phyloP scores from a whole-genome alignment of 2,113 vertebrate genomes.

The Recurvirostra avosetta region DNA sequence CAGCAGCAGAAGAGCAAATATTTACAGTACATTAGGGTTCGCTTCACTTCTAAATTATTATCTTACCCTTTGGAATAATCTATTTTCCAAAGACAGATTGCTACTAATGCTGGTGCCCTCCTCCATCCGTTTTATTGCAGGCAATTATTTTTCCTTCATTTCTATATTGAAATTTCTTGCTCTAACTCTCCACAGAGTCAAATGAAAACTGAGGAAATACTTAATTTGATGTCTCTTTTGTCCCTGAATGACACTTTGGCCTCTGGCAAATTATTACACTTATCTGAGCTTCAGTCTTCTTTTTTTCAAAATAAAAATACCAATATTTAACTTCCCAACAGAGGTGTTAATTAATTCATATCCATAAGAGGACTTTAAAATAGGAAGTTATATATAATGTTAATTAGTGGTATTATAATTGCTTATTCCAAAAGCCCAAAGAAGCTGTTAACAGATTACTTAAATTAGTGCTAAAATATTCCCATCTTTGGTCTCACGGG shows the following conservation, averaged over 20 bases:
- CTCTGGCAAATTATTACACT: neutral
- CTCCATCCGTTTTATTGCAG: neutral
- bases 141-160: neutral
- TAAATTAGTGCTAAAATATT: neutral
- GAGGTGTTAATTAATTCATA: neutral
- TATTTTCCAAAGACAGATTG: conserved; percentile 8
- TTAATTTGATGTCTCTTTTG: neutral
- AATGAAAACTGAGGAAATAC: neutral
- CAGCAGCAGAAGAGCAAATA: conserved; percentile 52
- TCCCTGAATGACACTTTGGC: neutral
- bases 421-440: neutral
- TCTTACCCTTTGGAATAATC: conserved; percentile 38
- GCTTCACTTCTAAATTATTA: conserved; percentile 36
- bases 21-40: conserved; percentile 53
- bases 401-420: conserved; percentile 1
- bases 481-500: neutral
- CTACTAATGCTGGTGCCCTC: neutral
- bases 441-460: neutral
- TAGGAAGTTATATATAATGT: neutral
- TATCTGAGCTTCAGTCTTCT: neutral
- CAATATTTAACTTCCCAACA: neutral
- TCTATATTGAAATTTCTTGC: neutral
- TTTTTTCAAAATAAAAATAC: neutral
- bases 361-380: neutral
- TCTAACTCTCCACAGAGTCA: neutral